A percentile compares a stretch with the other conserved stretches of the same genome.
Evolutionary conservation across 2,888 invertebrate species (phyloP).

Genomic region (Spicauda simplicius): DNA sequence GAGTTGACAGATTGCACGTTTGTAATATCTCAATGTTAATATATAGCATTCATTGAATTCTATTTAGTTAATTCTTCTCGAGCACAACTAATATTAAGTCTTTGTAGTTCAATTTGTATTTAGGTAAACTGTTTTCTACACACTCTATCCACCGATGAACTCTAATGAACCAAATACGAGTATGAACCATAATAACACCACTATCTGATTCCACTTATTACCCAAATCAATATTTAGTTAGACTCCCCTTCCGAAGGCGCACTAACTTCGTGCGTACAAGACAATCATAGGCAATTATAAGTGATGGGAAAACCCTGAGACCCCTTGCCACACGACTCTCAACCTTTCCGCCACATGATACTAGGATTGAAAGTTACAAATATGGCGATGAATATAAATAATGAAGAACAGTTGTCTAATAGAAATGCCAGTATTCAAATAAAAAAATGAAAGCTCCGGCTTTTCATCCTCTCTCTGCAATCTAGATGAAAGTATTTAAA

Average conservation of each 20-base stretch:
- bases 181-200: background rate
- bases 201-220: slow-evolving; percentile 20
- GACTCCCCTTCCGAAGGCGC: slow-evolving; percentile 43
- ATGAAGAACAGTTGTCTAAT: background rate
- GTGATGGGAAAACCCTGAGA: slow-evolving; percentile 12
- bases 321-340: background rate
- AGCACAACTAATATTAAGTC: too few relatives aligned
- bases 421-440: background rate
- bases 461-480: too few relatives aligned
- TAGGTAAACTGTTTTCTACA: too few relatives aligned
- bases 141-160: background rate
- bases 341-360: background rate
- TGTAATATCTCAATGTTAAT: too few relatives aligned
- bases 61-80: too few relatives aligned
- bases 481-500: too few relatives aligned
- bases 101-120: too few relatives aligned
- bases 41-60: too few relatives aligned
- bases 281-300: slow-evolving; percentile 58
- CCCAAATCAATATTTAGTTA: slow-evolving; percentile 54
- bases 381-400: background rate
- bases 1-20: too few relatives aligned
- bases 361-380: background rate
- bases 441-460: too few relatives aligned
- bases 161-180: background rate
- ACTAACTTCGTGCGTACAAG: slow-evolving; percentile 43